Conservation (phyloP, 2,888 invertebrate genomes). For the Bhutanitis thaidina region DNA sequence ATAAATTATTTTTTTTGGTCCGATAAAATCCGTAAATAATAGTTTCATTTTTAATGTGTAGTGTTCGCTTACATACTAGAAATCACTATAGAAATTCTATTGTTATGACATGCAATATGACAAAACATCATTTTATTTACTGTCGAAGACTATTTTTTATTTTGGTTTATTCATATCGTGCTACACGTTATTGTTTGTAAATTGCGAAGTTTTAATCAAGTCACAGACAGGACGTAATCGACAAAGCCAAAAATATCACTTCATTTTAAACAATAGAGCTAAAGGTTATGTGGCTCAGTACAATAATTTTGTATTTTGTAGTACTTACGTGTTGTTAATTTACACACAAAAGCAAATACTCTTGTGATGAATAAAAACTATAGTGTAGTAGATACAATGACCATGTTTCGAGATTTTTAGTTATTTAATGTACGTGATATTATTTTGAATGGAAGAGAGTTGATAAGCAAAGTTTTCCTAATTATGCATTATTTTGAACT, state of each 20-base stretch:
- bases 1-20: no score
- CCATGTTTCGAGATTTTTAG: not conserved
- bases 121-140: no score
- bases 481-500: no score
- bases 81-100: no score
- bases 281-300: not conserved
- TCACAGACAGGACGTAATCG: not conserved
- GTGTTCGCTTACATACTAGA: no score
- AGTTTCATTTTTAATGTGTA: no score
- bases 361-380: conserved; percentile 3
- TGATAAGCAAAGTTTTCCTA: no score
- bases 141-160: no score
- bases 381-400: not conserved
- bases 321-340: not conserved
- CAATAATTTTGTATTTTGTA: not conserved
- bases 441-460: not conserved
- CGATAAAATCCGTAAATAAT: no score
- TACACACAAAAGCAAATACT: conserved; percentile 1
- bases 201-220: not conserved
- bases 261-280: not conserved
- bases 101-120: no score
- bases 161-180: not conserved
- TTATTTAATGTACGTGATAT: not conserved
- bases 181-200: conserved; percentile 1
- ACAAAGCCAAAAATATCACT: not conserved